phyloP scores from a whole-genome alignment of 1,140 invertebrate genomes.

The Caligus rogercresseyi region DNA sequence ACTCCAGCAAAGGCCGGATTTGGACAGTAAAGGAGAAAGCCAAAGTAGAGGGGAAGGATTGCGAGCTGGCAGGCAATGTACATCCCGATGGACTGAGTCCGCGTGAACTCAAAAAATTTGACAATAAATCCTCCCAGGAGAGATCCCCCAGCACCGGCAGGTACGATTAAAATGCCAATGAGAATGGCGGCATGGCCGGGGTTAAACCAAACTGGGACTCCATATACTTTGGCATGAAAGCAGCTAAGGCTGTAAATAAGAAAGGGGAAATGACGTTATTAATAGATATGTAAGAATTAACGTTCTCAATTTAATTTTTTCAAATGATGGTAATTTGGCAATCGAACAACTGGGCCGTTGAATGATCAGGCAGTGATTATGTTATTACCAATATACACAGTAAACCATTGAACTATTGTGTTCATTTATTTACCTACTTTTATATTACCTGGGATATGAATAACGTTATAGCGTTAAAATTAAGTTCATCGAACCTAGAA shows the following conservation, averaged over 20 bases:
- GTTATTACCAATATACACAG: no score
- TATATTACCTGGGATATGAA: no score
- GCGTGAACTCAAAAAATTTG: slow-evolving; percentile 47
- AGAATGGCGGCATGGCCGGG: slow-evolving; percentile 10
- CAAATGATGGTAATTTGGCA: no score
- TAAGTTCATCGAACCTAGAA: no score
- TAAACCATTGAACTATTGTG: no score
- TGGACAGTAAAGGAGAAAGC: slow-evolving; percentile 51
- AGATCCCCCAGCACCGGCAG: slow-evolving; percentile 36
- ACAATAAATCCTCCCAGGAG: slow-evolving; percentile 60
- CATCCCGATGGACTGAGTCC: slow-evolving; percentile 51
- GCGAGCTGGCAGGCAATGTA: slow-evolving; percentile 44
- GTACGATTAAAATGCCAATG: slow-evolving; percentile 9
- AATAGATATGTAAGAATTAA: no score
- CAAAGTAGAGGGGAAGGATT: slow-evolving; percentile 38
- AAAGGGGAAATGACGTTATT: no score
- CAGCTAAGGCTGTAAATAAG: slow-evolving; percentile 48
- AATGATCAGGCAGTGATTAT: no score
- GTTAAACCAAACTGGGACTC: slow-evolving; percentile 14
- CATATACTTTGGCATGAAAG: slow-evolving; percentile 51
- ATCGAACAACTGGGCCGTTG: no score
- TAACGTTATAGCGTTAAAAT: no score
- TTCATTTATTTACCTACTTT: no score
- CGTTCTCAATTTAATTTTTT: no score
- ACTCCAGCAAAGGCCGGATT: slow-evolving; percentile 53